These are phyloP conservation scores for Vollenhovia emeryi DNA, from an alignment of 1,140 invertebrate genomes.

Conservation along the genomic window DNA sequence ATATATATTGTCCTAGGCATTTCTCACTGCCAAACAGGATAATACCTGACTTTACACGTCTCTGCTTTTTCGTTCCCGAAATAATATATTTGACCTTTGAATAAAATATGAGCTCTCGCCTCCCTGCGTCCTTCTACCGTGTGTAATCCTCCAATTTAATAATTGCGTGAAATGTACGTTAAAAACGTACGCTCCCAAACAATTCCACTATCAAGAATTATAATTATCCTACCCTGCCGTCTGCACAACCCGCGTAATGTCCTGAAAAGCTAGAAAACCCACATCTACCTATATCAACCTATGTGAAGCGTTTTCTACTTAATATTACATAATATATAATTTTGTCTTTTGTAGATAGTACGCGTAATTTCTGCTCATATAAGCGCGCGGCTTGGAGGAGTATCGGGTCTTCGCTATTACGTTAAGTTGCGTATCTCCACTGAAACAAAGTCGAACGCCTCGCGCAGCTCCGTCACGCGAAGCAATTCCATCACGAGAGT, in stretches of 20 bases:
- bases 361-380: slow-evolving; percentile 1
- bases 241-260: neutral
- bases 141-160: slow-evolving; percentile 61
- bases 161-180: neutral
- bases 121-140: slow-evolving; percentile 72
- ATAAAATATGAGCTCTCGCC: slow-evolving; percentile 46
- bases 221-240: neutral
- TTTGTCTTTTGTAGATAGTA: slow-evolving; percentile 37
- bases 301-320: neutral
- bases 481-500: slow-evolving; percentile 4
- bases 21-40: slow-evolving; percentile 56
- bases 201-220: slow-evolving; percentile 1
- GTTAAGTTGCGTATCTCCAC: slow-evolving; percentile 26
- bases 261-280: neutral
- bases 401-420: slow-evolving; percentile 30
- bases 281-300: neutral
- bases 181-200: neutral
- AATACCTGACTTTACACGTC: slow-evolving; percentile 26
- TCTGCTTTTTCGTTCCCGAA: slow-evolving; percentile 20
- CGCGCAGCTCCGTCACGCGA: neutral
- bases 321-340: slow-evolving; percentile 23
- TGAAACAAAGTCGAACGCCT: neutral
- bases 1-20: slow-evolving; percentile 43
- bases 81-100: neutral
- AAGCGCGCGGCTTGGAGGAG: neutral